A percentile compares a stretch with the other conserved stretches of the same genome.
These are phyloP conservation scores for Drosophila falleni DNA, from an alignment of 2,888 invertebrate species.

Conservation along the genomic window DNA sequence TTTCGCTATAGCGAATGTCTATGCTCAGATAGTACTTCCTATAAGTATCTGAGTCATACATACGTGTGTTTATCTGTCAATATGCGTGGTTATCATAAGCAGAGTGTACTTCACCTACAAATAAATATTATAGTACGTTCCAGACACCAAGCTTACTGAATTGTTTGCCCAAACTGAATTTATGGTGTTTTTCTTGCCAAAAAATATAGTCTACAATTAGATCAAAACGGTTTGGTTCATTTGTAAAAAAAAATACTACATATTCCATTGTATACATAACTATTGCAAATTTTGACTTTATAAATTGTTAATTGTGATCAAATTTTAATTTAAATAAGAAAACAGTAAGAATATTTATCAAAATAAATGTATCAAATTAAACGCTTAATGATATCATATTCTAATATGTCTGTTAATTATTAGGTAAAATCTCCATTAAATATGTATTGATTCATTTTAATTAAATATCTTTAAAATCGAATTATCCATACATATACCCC, in stretches of 20 bases:
- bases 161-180: not conserved
- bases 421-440: too few relatives aligned
- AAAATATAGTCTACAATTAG: not conserved
- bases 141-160: conserved; percentile 7
- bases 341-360: too few relatives aligned
- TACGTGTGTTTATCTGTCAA: conserved; percentile 3
- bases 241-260: too few relatives aligned
- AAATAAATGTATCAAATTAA: too few relatives aligned
- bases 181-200: not conserved
- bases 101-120: not conserved
- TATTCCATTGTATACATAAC: too few relatives aligned
- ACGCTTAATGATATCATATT: too few relatives aligned
- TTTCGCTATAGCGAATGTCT: conserved; percentile 5
- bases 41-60: conserved; percentile 24
- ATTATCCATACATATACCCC: not conserved
- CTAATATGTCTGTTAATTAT: too few relatives aligned
- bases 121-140: not conserved
- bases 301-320: too few relatives aligned
- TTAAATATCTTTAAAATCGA: not conserved
- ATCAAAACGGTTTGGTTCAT: not conserved
- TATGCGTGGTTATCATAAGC: not conserved
- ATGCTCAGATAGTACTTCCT: conserved; percentile 22
- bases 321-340: too few relatives aligned
- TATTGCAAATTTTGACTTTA: too few relatives aligned
- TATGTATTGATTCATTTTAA: not conserved